phyloP scores from a whole-genome alignment of 1,140 invertebrate species.

The Anastrepha ludens region DNA sequence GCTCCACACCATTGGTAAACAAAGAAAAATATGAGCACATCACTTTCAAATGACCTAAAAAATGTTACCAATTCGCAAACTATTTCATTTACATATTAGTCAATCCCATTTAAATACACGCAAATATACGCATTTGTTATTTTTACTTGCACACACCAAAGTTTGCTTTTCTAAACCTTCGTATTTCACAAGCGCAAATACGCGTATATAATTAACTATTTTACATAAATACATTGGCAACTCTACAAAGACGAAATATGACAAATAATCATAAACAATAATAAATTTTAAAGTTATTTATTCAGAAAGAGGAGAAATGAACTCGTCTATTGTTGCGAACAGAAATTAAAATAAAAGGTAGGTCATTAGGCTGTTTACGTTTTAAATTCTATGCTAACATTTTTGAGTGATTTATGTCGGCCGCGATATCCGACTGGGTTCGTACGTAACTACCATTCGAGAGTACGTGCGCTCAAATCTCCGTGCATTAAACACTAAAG shows the following conservation, averaged over 20 bases:
- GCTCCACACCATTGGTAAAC: not conserved
- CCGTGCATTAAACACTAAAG: too few relatives aligned
- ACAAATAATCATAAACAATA: not conserved
- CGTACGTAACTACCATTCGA: too few relatives aligned
- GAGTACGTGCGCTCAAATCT: too few relatives aligned
- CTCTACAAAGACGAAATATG: not conserved
- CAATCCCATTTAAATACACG: not conserved
- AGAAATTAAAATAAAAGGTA: not conserved
- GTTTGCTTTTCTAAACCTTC: not conserved
- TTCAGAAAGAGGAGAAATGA: not conserved
- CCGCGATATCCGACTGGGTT: too few relatives aligned
- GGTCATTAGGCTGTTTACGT: too few relatives aligned
- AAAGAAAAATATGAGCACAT: not conserved
- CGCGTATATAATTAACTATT: not conserved
- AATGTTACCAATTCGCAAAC: not conserved
- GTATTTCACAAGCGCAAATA: not conserved
- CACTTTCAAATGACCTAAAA: not conserved
- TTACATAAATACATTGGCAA: not conserved
- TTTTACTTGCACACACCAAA: not conserved
- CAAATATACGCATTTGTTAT: not conserved
- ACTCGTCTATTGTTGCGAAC: not conserved
- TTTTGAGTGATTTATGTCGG: too few relatives aligned
- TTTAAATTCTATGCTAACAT: too few relatives aligned
- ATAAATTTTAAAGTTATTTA: not conserved
- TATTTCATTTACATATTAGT: constrained; percentile 21